These are phyloP conservation scores for Drosophila eohydei DNA, from an alignment of 2,888 invertebrate species.

Conservation along the genomic window DNA sequence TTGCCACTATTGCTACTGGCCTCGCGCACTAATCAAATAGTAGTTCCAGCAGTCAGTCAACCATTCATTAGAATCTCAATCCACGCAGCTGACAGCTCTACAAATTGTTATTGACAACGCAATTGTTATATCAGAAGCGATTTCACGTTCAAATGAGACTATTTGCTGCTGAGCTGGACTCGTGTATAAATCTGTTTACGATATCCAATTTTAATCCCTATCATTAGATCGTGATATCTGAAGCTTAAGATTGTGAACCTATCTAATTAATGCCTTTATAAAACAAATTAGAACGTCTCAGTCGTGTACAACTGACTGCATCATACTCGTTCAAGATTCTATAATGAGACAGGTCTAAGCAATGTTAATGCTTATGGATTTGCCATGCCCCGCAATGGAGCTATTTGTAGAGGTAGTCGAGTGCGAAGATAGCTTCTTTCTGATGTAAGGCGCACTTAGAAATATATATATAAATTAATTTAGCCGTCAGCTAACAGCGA, in stretches of 20 bases:
- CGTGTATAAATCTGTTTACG: background rate
- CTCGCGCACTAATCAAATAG: constrained; percentile 74
- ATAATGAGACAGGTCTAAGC: background rate
- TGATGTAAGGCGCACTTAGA: no score
- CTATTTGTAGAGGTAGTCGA: no score
- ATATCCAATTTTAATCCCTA: background rate
- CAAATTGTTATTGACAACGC: constrained; percentile 80
- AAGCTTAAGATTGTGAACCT: background rate
- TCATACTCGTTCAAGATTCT: background rate
- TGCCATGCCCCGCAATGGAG: background rate
- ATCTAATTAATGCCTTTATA: background rate
- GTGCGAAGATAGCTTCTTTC: no score
- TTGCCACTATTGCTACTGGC: constrained; percentile 50
- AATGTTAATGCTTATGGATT: background rate
- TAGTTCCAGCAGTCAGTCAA: constrained; percentile 34
- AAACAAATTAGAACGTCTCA: no score
- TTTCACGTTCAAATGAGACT: constrained; percentile 74
- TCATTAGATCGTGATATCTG: background rate
- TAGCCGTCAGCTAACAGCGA: no score
- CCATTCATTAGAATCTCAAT: constrained; percentile 78
- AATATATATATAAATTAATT: no score
- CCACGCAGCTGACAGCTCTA: constrained; percentile 64
- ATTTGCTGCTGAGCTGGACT: constrained; percentile 34
- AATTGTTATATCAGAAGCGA: constrained; percentile 80
- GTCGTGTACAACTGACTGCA: background rate